Conservation (phyloP, 2,888 invertebrate species). For the Drosophila silvestris region DNA sequence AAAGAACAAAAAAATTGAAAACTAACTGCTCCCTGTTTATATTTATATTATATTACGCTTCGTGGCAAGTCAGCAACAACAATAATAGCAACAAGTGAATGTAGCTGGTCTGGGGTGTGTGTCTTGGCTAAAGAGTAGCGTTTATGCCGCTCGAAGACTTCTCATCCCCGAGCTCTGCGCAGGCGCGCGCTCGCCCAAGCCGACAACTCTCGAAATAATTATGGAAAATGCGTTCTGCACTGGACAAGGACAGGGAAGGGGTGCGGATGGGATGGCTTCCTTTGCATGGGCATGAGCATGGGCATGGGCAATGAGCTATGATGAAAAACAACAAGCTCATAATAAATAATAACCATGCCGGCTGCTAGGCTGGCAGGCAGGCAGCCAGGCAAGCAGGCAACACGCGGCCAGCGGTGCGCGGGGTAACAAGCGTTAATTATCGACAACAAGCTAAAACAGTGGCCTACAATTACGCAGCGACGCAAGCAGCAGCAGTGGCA, state of each 20-base stretch:
- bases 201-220: constrained; percentile 64
- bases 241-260: constrained; percentile 4
- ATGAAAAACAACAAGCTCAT: constrained; percentile 79
- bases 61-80: constrained; percentile 35
- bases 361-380: constrained; percentile 29
- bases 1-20: constrained; percentile 63
- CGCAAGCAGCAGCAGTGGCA: constrained; percentile 33
- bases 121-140: constrained; percentile 70
- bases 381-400: constrained; percentile 14
- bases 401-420: constrained; percentile 49
- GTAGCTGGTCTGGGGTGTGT: constrained; percentile 60
- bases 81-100: constrained; percentile 52
- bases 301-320: constrained; percentile 72
- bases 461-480: constrained; percentile 77
- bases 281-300: constrained; percentile 69
- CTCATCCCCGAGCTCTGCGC: constrained; percentile 27
- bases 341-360: constrained; percentile 75
- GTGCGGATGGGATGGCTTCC: constrained; percentile 52
- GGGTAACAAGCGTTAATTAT: constrained; percentile 80
- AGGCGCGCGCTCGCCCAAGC: constrained; percentile 55
- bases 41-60: constrained; percentile 71
- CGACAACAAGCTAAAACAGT: constrained; percentile 80
- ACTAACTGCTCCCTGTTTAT: constrained; percentile 75
- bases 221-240: constrained; percentile 69
- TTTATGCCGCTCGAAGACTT: constrained; percentile 42